phyloP scores from a whole-genome alignment of 2,113 vertebrate species.

The Atractosteus spatula region DNA sequence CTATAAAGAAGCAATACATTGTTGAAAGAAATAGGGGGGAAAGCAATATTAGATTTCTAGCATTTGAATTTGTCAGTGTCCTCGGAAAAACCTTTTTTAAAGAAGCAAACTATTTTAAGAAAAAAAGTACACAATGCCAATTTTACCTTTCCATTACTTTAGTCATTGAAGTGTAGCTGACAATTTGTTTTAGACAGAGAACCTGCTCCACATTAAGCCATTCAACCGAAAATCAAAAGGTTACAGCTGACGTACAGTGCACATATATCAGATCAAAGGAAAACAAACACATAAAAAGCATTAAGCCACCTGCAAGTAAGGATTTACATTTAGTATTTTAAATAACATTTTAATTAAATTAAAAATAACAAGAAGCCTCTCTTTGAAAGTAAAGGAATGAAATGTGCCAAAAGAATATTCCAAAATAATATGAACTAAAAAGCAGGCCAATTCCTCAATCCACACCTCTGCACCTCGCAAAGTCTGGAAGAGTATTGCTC shows the following conservation, averaged over 20 bases:
- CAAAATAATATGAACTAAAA: too few relatives aligned
- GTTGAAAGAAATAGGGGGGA: background rate
- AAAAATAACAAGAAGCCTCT: too few relatives aligned
- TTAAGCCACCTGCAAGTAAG: background rate
- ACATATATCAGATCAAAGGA: conserved; percentile 47
- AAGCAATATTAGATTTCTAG: background rate
- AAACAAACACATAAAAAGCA: conserved; percentile 29
- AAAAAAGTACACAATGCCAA: conserved; percentile 34
- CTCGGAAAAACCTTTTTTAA: background rate
- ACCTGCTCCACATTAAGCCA: conserved; percentile 35
- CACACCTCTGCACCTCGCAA: too few relatives aligned
- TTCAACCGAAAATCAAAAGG: conserved; percentile 51
- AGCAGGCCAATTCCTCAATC: too few relatives aligned
- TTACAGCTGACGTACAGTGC: conserved; percentile 44
- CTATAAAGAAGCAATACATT: too few relatives aligned
- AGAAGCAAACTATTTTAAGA: background rate
- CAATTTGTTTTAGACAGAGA: conserved; percentile 33
- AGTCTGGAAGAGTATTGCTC: too few relatives aligned
- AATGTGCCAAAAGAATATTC: too few relatives aligned
- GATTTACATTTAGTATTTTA: background rate
- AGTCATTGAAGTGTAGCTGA: conserved; percentile 34
- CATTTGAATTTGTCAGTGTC: background rate
- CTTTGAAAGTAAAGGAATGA: too few relatives aligned
- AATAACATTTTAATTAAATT: background rate
- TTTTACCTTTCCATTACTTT: conserved; percentile 37